These are phyloP conservation scores for Caenorhabditis panamensis DNA, from an alignment of 2,888 invertebrate species.

Conservation along the genomic window DNA sequence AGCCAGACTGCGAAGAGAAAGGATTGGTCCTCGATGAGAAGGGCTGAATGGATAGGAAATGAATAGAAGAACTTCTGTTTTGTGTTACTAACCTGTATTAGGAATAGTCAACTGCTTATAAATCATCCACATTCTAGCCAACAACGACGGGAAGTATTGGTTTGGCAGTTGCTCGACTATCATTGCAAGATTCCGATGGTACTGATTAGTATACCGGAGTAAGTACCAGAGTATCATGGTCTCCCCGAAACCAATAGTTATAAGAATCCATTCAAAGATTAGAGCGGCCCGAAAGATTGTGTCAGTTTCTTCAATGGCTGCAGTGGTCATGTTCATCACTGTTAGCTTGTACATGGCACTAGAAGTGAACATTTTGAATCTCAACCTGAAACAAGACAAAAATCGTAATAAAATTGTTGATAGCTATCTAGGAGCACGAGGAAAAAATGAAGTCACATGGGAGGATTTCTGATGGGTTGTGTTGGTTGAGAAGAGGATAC, in stretches of 20 bases:
- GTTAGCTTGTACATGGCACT: constrained; percentile 45
- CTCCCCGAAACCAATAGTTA: constrained; percentile 35
- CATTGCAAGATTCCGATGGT: constrained; percentile 55
- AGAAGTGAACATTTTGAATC: background rate
- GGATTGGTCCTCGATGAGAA: constrained; percentile 19
- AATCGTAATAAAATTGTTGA: too few species aligned
- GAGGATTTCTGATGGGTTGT: too few species aligned
- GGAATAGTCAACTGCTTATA: constrained; percentile 50
- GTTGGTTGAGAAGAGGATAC: background rate
- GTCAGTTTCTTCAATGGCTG: constrained; percentile 47
- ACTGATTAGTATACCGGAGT: constrained; percentile 44
- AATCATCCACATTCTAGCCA: constrained; percentile 57
- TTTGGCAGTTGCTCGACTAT: constrained; percentile 52
- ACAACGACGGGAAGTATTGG: constrained; percentile 55
- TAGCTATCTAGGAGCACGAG: too few species aligned
- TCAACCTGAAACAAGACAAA: background rate
- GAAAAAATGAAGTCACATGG: too few species aligned
- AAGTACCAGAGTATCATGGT: constrained; percentile 52
- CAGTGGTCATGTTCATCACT: constrained; percentile 57
- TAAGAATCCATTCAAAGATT: constrained; percentile 42
- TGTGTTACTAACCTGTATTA: constrained; percentile 28
- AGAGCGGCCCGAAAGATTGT: constrained; percentile 36
- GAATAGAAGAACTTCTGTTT: too few species aligned
- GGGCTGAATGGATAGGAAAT: constrained; percentile 22
- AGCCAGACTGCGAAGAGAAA: constrained; percentile 56